These are phyloP conservation scores for Microctenopoma lineatum DNA, from an alignment of 2,797 vertebrate species.

Conservation along the genomic window DNA sequence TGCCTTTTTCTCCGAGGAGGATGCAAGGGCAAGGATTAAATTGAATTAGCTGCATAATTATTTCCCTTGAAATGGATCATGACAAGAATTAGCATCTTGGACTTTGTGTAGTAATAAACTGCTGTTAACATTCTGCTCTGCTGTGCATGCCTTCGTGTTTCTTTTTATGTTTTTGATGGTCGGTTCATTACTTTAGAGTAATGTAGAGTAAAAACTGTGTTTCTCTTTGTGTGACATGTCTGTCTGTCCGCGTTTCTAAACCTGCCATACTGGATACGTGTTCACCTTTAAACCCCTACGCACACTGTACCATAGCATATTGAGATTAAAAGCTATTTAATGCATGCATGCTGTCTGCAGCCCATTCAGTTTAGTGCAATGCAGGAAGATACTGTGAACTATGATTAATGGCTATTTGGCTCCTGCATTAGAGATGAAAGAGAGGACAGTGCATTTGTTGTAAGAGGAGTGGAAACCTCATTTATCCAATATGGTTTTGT, in stretches of 20 bases:
- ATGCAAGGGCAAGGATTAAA: constrained; percentile 75
- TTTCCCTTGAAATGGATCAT: constrained; percentile 75
- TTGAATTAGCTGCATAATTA: constrained; percentile 77
- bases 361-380: constrained; percentile 39
- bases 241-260: neutral
- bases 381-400: constrained; percentile 52
- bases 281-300: constrained; percentile 18
- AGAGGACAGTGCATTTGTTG: constrained; percentile 49
- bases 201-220: neutral
- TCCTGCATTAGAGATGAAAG: constrained; percentile 60
- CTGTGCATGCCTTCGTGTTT: constrained; percentile 4
- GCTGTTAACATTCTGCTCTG: constrained; percentile 17
- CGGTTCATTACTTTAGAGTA: neutral
- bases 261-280: neutral
- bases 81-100: constrained; percentile 63
- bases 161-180: neutral
- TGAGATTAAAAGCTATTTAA: constrained; percentile 64
- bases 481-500: constrained; percentile 59
- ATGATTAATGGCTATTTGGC: constrained; percentile 74
- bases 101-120: constrained; percentile 43
- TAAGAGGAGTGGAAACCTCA: constrained; percentile 40
- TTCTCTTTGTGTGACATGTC: neutral
- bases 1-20: constrained; percentile 66
- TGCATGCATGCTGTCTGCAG: constrained; percentile 51
- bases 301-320: constrained; percentile 24